A percentile compares a stretch with the other conserved stretches of the same genome.
These are phyloP conservation scores for Punctoribates punctum DNA, from an alignment of 2,888 invertebrate species.

Conservation along the genomic window DNA sequence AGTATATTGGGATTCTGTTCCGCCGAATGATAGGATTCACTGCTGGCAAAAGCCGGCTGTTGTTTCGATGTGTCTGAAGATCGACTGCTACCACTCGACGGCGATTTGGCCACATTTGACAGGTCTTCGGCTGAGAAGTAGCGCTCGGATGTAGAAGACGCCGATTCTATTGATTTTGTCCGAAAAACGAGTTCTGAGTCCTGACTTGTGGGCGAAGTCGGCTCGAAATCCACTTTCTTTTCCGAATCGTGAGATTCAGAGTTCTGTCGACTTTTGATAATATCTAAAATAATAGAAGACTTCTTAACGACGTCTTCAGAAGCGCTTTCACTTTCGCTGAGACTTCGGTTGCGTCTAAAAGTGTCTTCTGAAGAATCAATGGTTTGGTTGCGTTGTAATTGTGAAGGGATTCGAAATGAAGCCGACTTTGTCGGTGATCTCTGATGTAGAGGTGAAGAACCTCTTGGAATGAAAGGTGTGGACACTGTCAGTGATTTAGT, in stretches of 20 bases:
- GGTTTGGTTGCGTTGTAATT: neutral
- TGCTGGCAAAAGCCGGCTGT: neutral
- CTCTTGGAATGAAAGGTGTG: neutral
- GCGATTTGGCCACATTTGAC: slow-evolving; percentile 36
- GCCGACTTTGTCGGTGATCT: slow-evolving; percentile 25
- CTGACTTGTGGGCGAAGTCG: slow-evolving; percentile 44
- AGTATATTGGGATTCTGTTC: neutral
- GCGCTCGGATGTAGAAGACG: slow-evolving; percentile 70
- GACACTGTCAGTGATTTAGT: slow-evolving; percentile 3
- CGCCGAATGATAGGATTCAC: slow-evolving; percentile 27
- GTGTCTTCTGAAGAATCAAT: neutral
- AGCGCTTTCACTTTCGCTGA: slow-evolving; percentile 35
- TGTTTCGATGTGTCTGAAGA: neutral
- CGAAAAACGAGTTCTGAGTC: slow-evolving; percentile 65
- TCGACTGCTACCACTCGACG: slow-evolving; percentile 9
- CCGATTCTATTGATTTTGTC: slow-evolving; percentile 64
- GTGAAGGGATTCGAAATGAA: slow-evolving; percentile 26
- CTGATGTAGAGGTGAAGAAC: neutral
- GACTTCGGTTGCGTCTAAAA: slow-evolving; percentile 60
- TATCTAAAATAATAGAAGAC: neutral
- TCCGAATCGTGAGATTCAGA: neutral
- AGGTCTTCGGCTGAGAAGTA: slow-evolving; percentile 86
- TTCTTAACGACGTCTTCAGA: slow-evolving; percentile 14
- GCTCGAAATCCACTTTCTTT: slow-evolving; percentile 23
- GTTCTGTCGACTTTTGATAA: slow-evolving; percentile 9